These are phyloP conservation scores for Palythoa grandiflora DNA, from an alignment of 92 coral and sea anemone genomes.

Conservation along the genomic window DNA sequence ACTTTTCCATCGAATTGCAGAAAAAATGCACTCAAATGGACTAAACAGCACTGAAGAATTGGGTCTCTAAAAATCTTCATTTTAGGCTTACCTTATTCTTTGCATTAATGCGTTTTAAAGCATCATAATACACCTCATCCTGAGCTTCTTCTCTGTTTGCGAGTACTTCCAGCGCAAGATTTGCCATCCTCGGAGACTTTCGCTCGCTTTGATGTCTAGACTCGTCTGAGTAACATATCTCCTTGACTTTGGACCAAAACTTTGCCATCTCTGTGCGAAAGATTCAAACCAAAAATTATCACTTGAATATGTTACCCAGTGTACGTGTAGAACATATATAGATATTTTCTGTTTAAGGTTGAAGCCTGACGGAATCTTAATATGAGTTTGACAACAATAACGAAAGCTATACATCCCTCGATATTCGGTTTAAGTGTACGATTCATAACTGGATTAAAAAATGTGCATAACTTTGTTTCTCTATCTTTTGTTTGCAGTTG, in stretches of 20 bases:
- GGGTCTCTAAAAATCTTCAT: background rate
- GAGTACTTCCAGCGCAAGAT: slow-evolving; percentile 84
- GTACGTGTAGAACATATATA: background rate
- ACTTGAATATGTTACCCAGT: background rate
- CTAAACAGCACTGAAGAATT: background rate
- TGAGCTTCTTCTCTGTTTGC: slow-evolving; percentile 89
- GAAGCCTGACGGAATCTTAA: background rate
- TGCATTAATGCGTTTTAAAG: slow-evolving; percentile 83
- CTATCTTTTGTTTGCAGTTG: background rate
- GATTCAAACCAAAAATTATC: background rate
- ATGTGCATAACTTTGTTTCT: background rate
- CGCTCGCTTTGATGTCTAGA: slow-evolving; percentile 40
- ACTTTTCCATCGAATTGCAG: background rate
- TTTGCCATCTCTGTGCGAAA: slow-evolving; percentile 67
- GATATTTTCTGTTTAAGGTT: background rate
- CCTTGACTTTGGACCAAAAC: slow-evolving; percentile 74
- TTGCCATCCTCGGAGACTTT: slow-evolving; percentile 79
- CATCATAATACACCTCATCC: slow-evolving; percentile 93
- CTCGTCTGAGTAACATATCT: slow-evolving; percentile 60
- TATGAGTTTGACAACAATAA: background rate
- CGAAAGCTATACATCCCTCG: background rate
- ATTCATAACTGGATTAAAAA: background rate
- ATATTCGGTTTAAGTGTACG: background rate
- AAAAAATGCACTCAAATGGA: background rate
- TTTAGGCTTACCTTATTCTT: slow-evolving; percentile 53